Conservation (phyloP, 2,113 vertebrate species). For the Eulemur macaco region DNA sequence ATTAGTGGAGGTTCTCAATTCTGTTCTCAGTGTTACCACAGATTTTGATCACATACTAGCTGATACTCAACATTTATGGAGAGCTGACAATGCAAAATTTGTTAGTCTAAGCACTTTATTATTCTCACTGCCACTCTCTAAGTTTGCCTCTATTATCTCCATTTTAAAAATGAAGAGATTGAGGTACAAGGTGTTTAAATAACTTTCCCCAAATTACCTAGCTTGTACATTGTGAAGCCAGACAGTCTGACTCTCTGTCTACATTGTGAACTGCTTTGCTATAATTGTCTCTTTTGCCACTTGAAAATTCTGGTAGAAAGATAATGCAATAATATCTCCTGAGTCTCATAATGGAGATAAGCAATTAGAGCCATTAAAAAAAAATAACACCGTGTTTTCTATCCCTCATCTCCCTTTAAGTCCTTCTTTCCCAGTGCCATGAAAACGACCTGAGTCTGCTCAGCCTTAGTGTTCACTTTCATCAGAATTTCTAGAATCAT, state of each 20-base stretch:
- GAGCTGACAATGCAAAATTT: background rate
- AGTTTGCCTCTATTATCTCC: background rate
- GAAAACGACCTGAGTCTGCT: background rate
- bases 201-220: background rate
- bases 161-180: slow-evolving; percentile 12
- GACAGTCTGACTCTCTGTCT: background rate
- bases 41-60: slow-evolving; percentile 2
- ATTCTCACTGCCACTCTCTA: background rate
- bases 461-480: background rate
- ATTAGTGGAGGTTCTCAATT: background rate
- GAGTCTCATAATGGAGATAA: background rate
- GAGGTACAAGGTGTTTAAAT: background rate
- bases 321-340: background rate
- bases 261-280: background rate
- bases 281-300: background rate
- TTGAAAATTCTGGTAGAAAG: background rate
- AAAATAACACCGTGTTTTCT: background rate
- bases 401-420: background rate
- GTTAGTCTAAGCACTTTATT: background rate
- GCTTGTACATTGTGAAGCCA: background rate
- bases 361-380: background rate
- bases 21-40: background rate
- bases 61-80: background rate
- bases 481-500: background rate
- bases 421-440: background rate